Evolutionary conservation across 1,140 invertebrate genomes (phyloP), one percentile per base, ranked within the genome.

Genomic region (Danaus melanippus): DNA sequence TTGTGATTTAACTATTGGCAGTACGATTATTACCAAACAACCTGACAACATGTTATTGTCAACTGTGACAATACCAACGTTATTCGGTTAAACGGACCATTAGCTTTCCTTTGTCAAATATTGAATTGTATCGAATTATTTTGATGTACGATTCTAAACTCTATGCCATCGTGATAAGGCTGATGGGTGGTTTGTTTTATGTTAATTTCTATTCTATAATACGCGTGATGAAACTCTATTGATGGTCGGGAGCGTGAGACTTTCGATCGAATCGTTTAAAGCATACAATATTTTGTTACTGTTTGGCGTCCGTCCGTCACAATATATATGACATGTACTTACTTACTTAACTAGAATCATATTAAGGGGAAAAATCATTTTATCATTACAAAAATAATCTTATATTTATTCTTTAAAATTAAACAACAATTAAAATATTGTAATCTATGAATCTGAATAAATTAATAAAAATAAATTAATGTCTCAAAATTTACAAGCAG

Each of bases 21-120:
- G 5, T 32, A 32, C 21, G 2, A 32, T 32, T 49, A 62, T 75
- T 69, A 46, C 66, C 15, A 64, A 75, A 71, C 63, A 62, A 67
- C 66, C 67, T 67, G 72, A 58, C 57, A 59, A 66, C 66, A 66
- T 64, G 66, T 73, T 62, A 75, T 75, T 75, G 72, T 75, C 52
- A 61, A 62, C 52, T 51, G 52, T 55, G 49, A 69, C 67, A 69
- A 69, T 66, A 58, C 56, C 53, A 49, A 63, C 59, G 51, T 66
- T 72, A 76, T 69, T 67, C 65, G 59, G 66, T 68, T 76, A 75
- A 74, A 71, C 62, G 76, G 69, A 54, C 71, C 76, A 79, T 79
- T 79, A 71, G 66, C 64, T 73, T 74, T 75, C 69, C 63, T 72
- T 79, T 79, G 71, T 76, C 59, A 64, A 60, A 51, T 53, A 55